Conservation (phyloP, 1,140 invertebrate genomes). For the Proales similis region DNA sequence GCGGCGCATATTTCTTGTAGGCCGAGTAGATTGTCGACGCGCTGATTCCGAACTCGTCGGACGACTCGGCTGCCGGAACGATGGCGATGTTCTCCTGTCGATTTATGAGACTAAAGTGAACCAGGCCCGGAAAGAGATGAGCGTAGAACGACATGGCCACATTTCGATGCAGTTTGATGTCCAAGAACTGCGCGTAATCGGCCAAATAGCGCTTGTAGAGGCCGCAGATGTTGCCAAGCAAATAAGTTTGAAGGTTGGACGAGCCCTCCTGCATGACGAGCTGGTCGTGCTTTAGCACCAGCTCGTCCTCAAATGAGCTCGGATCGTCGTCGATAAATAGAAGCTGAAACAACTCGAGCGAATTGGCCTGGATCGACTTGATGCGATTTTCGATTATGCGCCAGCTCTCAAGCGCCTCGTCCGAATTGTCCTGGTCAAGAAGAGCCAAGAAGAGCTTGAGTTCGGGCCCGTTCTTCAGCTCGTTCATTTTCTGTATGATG, state of each 20-base stretch:
- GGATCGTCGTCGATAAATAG: too few species aligned
- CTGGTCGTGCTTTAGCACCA: too few species aligned
- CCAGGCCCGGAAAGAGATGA: slow-evolving; percentile 9
- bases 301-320: too few species aligned
- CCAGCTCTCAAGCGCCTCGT: neutral
- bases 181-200: slow-evolving; percentile 15
- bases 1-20: slow-evolving; percentile 13
- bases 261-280: neutral
- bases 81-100: slow-evolving; percentile 1
- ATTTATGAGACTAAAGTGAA: slow-evolving; percentile 30
- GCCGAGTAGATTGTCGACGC: slow-evolving; percentile 2
- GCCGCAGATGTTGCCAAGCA: neutral
- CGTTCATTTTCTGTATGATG: slow-evolving; percentile 2
- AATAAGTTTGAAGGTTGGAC: neutral
- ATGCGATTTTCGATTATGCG: neutral
- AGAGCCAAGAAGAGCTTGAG: neutral
- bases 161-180: slow-evolving; percentile 19
- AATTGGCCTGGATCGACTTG: neutral
- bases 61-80: slow-evolving; percentile 1
- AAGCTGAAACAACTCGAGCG: slow-evolving; percentile 12
- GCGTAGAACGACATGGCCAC: slow-evolving; percentile 11
- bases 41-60: neutral
- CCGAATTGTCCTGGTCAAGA: neutral
- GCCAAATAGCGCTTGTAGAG: too few species aligned
- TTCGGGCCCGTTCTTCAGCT: slow-evolving; percentile 1